phyloP scores from a whole-genome alignment of 2,797 vertebrate genomes.

The Fistularia tabacaria region DNA sequence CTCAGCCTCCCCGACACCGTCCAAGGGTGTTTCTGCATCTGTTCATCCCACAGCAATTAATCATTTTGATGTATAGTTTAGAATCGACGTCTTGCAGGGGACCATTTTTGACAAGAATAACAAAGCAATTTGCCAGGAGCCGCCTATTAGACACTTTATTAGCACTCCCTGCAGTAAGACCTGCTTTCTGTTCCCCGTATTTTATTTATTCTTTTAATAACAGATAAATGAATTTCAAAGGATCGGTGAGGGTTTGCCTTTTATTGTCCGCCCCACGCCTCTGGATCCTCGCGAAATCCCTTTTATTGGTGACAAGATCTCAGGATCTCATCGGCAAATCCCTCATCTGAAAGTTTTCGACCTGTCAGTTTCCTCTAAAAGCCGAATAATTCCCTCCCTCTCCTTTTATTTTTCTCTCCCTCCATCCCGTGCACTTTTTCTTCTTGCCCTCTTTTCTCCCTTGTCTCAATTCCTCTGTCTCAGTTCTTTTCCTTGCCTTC shows the following conservation, averaged over 20 bases:
- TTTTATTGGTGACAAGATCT: conserved; percentile 77
- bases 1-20: conserved; percentile 76
- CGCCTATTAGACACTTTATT: conserved; percentile 91
- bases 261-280: conserved; percentile 61
- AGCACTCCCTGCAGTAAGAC: conserved; percentile 82
- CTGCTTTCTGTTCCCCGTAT: conserved; percentile 40
- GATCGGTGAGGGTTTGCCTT: conserved; percentile 40
- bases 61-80: conserved; percentile 98
- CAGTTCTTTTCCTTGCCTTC: conserved; percentile 58
- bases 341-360: conserved; percentile 76
- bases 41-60: conserved; percentile 96
- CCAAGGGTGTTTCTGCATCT: conserved; percentile 94
- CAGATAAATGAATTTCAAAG: conserved; percentile 78
- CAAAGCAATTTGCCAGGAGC: conserved; percentile 98
- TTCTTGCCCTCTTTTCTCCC: conserved; percentile 53
- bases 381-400: conserved; percentile 65
- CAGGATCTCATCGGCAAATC: conserved; percentile 70
- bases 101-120: conserved; percentile 92
- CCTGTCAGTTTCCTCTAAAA: conserved; percentile 69
- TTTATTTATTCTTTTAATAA: conserved; percentile 27
- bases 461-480: conserved; percentile 60
- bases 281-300: conserved; percentile 66
- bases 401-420: conserved; percentile 40
- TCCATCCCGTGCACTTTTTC: conserved; percentile 54
- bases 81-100: conserved; percentile 90